A percentile compares a stretch with the other conserved stretches of the same genome.
phyloP scores from a whole-genome alignment of 2,113 vertebrate genomes.

The Pachypanchax playfairii region DNA sequence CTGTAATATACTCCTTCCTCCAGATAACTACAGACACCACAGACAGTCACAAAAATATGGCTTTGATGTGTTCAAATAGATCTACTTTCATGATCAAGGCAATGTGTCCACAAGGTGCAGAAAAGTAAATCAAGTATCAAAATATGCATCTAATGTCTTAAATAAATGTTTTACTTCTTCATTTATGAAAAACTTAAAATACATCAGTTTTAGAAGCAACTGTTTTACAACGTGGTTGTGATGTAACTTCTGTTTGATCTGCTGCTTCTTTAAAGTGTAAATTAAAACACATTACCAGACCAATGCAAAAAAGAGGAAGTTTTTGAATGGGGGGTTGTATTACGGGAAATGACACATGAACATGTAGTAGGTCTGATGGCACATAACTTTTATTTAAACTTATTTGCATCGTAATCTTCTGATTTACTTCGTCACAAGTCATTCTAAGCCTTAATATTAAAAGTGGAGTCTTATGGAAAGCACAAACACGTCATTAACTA shows the following conservation, averaged over 20 bases:
- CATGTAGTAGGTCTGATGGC: too few relatives aligned
- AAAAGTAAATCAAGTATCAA: background rate
- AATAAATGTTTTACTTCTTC: too few relatives aligned
- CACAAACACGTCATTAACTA: background rate
- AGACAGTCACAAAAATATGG: conserved; percentile 53
- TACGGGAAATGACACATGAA: too few relatives aligned
- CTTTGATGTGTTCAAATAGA: conserved; percentile 1
- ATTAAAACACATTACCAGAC: background rate
- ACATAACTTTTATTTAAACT: too few relatives aligned
- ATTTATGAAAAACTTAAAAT: too few relatives aligned
- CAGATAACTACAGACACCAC: conserved; percentile 78
- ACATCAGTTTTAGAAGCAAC: background rate
- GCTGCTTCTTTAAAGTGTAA: background rate
- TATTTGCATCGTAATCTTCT: too few relatives aligned
- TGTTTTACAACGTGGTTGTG: background rate
- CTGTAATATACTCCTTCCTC: conserved; percentile 77
- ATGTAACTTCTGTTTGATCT: background rate
- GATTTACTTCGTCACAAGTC: too few relatives aligned
- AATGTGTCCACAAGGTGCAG: background rate
- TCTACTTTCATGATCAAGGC: background rate
- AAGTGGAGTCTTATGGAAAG: too few relatives aligned
- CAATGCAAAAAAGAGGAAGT: too few relatives aligned
- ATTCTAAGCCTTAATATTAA: too few relatives aligned
- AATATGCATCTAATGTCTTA: background rate
- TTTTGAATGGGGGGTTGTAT: too few relatives aligned